phyloP scores from a whole-genome alignment of 2,888 invertebrate species.

The Eupithecia subfuscata region DNA sequence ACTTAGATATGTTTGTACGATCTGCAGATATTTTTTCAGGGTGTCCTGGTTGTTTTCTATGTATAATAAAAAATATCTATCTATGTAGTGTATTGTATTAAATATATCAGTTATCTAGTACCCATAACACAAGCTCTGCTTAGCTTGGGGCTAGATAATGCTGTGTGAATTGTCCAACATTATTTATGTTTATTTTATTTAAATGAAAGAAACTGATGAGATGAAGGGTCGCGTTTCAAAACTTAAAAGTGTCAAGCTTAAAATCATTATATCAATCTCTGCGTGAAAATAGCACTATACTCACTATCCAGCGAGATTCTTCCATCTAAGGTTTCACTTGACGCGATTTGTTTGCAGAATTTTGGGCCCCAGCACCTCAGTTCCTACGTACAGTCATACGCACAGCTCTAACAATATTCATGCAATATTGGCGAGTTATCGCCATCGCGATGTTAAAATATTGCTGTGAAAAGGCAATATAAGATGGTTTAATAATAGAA shows the following conservation, averaged over 20 bases:
- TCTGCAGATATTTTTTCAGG: no score
- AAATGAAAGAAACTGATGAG: no score
- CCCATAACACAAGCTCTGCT: no score
- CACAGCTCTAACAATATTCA: background rate
- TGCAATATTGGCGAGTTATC: background rate
- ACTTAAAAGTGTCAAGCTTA: background rate
- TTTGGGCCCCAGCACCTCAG: background rate
- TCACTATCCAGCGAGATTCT: background rate
- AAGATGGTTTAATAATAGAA: background rate
- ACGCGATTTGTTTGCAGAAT: background rate
- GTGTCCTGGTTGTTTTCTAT: no score
- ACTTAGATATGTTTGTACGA: no score
- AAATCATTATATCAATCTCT: background rate
- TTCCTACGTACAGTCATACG: background rate
- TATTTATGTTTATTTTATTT: no score
- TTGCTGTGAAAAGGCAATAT: background rate
- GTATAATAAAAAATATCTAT: no score
- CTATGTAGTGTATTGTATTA: no score
- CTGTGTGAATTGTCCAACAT: no score
- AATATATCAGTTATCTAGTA: no score
- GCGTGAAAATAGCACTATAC: background rate
- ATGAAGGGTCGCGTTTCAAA: background rate
- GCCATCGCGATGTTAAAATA: background rate
- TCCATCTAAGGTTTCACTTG: background rate
- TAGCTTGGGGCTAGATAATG: no score